Base-by-base conservation (phyloP, 2,797 vertebrate genomes). In the Acipenser transmontanus region DNA sequence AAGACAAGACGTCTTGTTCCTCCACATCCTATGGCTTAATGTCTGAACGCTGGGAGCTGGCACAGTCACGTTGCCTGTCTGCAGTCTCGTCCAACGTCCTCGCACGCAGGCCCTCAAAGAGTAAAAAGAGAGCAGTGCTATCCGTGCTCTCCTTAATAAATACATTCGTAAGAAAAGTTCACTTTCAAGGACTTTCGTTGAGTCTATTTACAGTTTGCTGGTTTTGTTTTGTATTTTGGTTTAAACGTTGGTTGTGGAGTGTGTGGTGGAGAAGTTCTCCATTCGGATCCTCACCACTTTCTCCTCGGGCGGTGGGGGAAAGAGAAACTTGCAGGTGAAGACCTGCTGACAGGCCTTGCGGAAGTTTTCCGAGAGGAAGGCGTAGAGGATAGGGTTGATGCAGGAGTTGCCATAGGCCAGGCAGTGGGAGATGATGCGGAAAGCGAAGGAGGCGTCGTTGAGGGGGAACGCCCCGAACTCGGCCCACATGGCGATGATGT, bases 281-380 rank as follows among this genome's bases (percentile, higher is more conserved):
- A 84, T 80, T 51, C 83, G 84, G 63, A 89, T 80, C 11, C 85
- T 83, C 10, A 84, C 79, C 67, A 76, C 79, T n/a, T 87, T 87
- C 56, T 82, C 74, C 0, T 69, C 20, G 0, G 86, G 72, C 0
- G 69, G 71, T 0, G 78, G 79, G 0, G 8, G 65, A 69, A 76
- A 81, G 68, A 81, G 67, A 62, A 84, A 69, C 60, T 61, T 75
- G 66, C 84, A 87, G 52, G 69, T 69, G 72, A 87, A 92, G 34
- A 78, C 90, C 72, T 93, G 89, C 0, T 61, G 79, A 69, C 91
- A 93, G 54, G 92, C 86, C 67, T 84, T 87, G 12, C 85, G 81
- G 76, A 95, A 93, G 76, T 93, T 93, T 77, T 94, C 89, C 0
- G 91, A 95, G 59, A 93, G 79, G 71, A 94, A 94, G 8, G 91